Evolutionary conservation across 2,888 invertebrate species (phyloP), one percentile per base, ranked within the genome.

Genomic region (Strigamia maritima): DNA sequence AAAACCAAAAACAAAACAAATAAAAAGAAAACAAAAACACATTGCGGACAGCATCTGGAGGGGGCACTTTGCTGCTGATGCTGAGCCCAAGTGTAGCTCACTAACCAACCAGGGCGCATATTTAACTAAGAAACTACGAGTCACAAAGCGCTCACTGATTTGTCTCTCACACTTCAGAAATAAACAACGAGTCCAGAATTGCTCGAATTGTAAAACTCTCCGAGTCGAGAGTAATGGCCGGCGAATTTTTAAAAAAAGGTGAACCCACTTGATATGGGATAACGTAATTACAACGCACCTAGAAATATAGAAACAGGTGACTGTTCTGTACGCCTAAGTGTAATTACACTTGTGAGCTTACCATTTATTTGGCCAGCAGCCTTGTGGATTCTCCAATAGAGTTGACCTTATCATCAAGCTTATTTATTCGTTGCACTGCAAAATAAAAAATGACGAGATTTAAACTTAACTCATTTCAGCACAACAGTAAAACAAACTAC

Each of bases 51-150:
- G 70, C 70, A 70, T 70, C 70, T 70, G 70, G 70, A 70, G 70
- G 70, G 70, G 70, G 70, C 70, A 70, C 70, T 70, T 70, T 70
- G 70, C 70, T 70, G 70, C 70, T 70, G 70, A 70, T 70, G 70
- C 70, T 70, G 26, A 70, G 70, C 28, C 70, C 70, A 28, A 28
- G 70, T 70, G 70, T 70, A 70, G 70, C 70, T 70, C 70, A 70
- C 70, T 70, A 70, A 28, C 28, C 70, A 70, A 70, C 70, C 70
- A 70, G 70, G 70, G 70, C 70, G 70, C 70, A 70, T 70, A 70
- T 28, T 70, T 70, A 70, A 26, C 70, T 70, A 70, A 70, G 2
- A 70, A 70, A 70, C 70, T 70, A 70, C 70, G 28, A 70, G 70
- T 70, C 70, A 70, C 70, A 70, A 70, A 70, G 70, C 70, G 70